phyloP scores from a whole-genome alignment of 30 jellyfish, hydroid and myxozoan species.

The Sanderia malayensis region DNA sequence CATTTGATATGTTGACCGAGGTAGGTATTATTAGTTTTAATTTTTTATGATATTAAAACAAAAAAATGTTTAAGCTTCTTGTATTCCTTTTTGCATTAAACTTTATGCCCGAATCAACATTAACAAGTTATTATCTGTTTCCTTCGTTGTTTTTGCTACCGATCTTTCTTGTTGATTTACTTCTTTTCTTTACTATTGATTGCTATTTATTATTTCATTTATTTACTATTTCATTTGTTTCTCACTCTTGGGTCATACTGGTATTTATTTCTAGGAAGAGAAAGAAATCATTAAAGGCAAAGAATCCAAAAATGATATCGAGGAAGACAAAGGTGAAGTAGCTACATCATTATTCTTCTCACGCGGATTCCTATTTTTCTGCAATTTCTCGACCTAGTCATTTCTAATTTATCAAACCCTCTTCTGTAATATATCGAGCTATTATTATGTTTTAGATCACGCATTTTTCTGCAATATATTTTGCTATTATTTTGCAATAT shows the following conservation, averaged over 20 bases:
- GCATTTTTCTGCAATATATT: no score
- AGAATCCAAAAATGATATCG: no score
- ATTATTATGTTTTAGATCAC: no score
- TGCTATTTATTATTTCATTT: background rate
- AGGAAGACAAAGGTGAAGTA: no score
- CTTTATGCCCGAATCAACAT: background rate
- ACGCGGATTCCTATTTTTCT: no score
- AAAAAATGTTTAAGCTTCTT: background rate
- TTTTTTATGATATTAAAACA: background rate
- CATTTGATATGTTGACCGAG: constrained; percentile 49
- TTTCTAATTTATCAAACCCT: no score
- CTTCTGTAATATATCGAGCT: no score
- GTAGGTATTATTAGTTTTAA: constrained; percentile 28
- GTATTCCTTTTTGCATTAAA: background rate
- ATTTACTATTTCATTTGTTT: background rate
- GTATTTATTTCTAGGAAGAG: constrained; percentile 25
- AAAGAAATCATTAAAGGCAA: no score
- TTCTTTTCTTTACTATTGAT: background rate
- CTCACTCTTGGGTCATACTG: no score
- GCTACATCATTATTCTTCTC: no score
- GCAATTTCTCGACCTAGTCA: no score
- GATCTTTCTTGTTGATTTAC: background rate
- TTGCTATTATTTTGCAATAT: no score
- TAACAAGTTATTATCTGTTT: background rate
- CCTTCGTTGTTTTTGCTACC: background rate